Conservation (phyloP, 1,140 invertebrate genomes). For the Diachasma alloeum region DNA sequence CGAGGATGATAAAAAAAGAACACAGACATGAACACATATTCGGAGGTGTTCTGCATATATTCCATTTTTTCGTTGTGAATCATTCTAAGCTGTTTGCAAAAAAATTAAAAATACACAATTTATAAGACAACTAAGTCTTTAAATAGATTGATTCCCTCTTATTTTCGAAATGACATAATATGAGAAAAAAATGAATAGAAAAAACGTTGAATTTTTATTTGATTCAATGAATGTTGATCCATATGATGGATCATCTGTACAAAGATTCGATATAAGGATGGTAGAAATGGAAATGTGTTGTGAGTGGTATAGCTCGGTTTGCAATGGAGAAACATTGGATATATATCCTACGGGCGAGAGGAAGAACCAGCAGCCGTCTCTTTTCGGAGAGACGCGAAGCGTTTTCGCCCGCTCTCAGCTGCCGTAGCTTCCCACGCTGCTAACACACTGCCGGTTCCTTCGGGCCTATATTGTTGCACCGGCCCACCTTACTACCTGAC, state of each 20-base stretch:
- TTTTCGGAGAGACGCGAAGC: constrained; percentile 1
- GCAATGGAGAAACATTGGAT: constrained; percentile 18
- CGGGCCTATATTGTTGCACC: constrained; percentile 7
- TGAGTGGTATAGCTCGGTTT: constrained; percentile 43
- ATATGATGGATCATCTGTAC: not conserved
- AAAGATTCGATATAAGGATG: not conserved
- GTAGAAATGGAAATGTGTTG: constrained; percentile 10
- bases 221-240: not conserved
- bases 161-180: not conserved
- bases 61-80: no score
- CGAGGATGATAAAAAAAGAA: no score
- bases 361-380: constrained; percentile 11
- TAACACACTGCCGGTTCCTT: constrained; percentile 30
- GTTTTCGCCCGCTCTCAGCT: constrained; percentile 55
- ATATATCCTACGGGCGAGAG: constrained; percentile 1
- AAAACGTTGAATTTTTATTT: not conserved
- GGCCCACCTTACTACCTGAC: constrained; percentile 55
- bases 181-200: not conserved
- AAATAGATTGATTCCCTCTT: not conserved
- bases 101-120: no score
- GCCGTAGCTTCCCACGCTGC: constrained; percentile 63
- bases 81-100: no score
- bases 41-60: no score
- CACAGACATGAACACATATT: no score
- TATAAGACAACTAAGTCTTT: no score